Evolutionary conservation across 1,140 invertebrate genomes (phyloP).

Genomic region (Neodiprion fabricii): DNA sequence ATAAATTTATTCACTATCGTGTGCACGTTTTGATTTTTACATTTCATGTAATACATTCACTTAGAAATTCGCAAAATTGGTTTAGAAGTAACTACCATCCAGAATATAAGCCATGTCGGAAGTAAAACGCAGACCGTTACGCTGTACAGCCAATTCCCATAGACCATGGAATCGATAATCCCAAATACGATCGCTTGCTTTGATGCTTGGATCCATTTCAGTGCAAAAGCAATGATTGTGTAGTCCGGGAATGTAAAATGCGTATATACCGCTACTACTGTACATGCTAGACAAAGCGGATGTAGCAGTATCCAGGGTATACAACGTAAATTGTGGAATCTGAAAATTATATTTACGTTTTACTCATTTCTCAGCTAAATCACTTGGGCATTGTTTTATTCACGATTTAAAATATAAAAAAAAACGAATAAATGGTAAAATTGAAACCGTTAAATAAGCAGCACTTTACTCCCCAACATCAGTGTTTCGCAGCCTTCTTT

Average conservation of each 20-base stretch:
- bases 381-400: no score
- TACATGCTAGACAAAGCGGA: slow-evolving; percentile 69
- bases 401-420: slow-evolving; percentile 9
- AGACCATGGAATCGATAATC: slow-evolving; percentile 81
- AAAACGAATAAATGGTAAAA: background rate
- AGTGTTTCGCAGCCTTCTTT: no score
- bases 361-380: no score
- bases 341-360: slow-evolving; percentile 36
- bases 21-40: no score
- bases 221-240: slow-evolving; percentile 54
- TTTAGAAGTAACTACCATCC: slow-evolving; percentile 48
- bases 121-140: slow-evolving; percentile 64
- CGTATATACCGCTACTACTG: slow-evolving; percentile 69
- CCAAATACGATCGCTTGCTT: slow-evolving; percentile 81
- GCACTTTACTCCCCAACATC: no score
- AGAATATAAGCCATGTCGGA: slow-evolving; percentile 70
- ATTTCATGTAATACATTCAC: background rate
- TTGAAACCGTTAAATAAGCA: no score
- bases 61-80: background rate
- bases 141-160: slow-evolving; percentile 72
- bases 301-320: slow-evolving; percentile 72
- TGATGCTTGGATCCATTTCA: slow-evolving; percentile 67
- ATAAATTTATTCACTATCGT: no score
- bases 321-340: slow-evolving; percentile 52
- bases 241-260: slow-evolving; percentile 70